Base-by-base conservation (phyloP, 2,888 invertebrate species). In the Agapostemon virescens region DNA sequence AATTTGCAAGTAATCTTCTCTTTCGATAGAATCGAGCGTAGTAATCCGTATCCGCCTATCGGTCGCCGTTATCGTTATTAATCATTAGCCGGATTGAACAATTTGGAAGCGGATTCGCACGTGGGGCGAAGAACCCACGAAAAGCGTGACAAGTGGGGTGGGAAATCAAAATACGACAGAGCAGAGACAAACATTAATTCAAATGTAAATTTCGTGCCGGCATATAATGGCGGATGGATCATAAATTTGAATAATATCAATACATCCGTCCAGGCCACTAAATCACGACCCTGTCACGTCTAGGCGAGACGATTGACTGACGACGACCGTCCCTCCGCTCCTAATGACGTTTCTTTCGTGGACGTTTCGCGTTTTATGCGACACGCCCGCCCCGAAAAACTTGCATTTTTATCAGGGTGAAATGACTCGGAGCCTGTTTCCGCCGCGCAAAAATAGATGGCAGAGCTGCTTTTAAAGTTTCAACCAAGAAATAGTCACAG, bases 241-340 rank as follows among this genome's bases (percentile, higher is more conserved):
- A 86, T 86, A 86, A 86, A 86, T 86, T 86, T 86, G 85, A 86
- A 86, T 86, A 86, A 85, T 86, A 86, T 86, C 85, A 69, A 86
- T 85, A 82, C 64, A 80, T 75, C 58, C 72, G 72, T 69, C 52
- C 72, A 72, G 74, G 71, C 67, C 78, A 63, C 45, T 84, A 77
- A 81, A 84, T 86, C 85, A 82, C 75, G 69, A 4, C 66, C 69
- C 40, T 73, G 81, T 86, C 74, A 52, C 49, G 69, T 63, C 42
- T 80, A 67, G 74, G 49, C 70, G 81, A 84, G 81, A 79, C 79
- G 75, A 86, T 77, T 86, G 84, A 83, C 74, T 69, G 83, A 83
- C 86, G 71, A 86, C 79, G 84, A 82, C 86, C 77, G 66, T 76
- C 61, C 55, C 55, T 55, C 17, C 45, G 26, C 55, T 36, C 49